A percentile compares a stretch with the other conserved stretches of the same genome.
Conservation (phyloP, 2,113 vertebrate genomes). For the Uropsilus gracilis region DNA sequence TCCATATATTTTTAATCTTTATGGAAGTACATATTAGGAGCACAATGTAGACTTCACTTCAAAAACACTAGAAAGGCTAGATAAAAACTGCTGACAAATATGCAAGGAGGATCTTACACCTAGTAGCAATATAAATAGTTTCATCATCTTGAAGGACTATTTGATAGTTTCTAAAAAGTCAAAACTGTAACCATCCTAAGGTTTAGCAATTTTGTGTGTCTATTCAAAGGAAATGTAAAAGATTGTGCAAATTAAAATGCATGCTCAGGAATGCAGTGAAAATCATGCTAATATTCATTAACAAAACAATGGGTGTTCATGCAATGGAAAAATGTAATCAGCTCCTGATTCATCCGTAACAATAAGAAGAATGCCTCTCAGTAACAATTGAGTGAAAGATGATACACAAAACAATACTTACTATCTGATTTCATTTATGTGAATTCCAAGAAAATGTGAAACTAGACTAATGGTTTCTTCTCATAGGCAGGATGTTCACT, state of each 20-base stretch:
- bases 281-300: background rate
- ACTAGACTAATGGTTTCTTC: background rate
- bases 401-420: background rate
- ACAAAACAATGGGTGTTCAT: background rate
- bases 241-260: background rate
- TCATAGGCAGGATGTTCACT: background rate
- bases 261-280: background rate
- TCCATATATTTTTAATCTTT: background rate
- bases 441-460: background rate
- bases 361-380: background rate
- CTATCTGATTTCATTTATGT: background rate
- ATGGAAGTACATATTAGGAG: background rate
- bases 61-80: background rate
- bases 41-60: background rate
- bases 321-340: background rate
- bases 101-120: background rate
- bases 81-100: conserved; percentile 3
- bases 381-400: background rate
- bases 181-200: background rate
- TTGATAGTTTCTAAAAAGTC: background rate
- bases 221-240: background rate
- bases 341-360: background rate
- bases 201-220: background rate
- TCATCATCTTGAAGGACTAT: background rate
- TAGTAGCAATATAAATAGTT: background rate